Evolutionary conservation across 2,797 vertebrate genomes (phyloP).

Genomic region (Ctenopoma multispine): DNA sequence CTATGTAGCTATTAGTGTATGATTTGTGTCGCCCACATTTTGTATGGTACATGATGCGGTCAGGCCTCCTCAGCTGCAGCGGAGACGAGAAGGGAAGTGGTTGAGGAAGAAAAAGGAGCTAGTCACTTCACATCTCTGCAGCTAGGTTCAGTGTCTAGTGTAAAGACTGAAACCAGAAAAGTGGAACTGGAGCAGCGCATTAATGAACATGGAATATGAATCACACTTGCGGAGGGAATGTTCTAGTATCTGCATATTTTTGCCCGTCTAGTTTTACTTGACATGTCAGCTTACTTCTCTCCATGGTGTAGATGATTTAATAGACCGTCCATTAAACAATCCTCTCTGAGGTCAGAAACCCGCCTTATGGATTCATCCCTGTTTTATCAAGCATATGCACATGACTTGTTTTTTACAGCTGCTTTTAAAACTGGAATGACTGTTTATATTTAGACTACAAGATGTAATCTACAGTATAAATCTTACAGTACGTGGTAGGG

Average conservation of each 20-base stretch:
- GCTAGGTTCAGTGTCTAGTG: neutral
- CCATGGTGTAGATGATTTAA: neutral
- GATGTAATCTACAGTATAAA: conserved; percentile 13
- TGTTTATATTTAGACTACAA: conserved; percentile 11
- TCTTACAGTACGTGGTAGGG: neutral
- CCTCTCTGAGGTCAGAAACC: neutral
- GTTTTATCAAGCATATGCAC: conserved; percentile 9
- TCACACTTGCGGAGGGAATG: neutral
- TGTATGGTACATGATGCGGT: neutral
- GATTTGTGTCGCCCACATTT: too few species aligned
- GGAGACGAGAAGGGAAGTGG: neutral
- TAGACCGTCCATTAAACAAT: neutral
- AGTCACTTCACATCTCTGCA: neutral
- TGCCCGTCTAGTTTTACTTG: neutral
- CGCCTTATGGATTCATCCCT: neutral
- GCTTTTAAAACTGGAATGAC: neutral
- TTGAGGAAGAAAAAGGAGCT: neutral
- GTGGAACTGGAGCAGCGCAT: neutral
- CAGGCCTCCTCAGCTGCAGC: neutral
- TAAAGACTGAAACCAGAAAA: neutral
- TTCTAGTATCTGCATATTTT: neutral
- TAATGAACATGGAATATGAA: neutral
- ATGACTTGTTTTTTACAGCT: neutral
- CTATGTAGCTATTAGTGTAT: neutral
- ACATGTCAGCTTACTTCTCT: neutral